Base-by-base conservation (phyloP, 1,140 invertebrate genomes). In the Lepidurus couesii region DNA sequence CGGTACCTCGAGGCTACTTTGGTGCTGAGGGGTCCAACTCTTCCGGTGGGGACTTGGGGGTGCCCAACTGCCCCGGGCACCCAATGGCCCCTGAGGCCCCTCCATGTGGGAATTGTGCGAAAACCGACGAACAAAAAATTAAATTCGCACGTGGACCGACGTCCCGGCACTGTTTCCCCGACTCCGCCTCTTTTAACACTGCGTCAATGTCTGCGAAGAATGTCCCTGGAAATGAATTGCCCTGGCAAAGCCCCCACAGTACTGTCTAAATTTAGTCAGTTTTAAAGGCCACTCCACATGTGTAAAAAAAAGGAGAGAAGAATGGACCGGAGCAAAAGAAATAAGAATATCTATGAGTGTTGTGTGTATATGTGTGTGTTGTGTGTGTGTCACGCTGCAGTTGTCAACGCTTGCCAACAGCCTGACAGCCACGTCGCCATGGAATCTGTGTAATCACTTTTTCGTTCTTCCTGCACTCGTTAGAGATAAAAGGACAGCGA, bases 231-330 rank as follows among this genome's bases (percentile, higher is more conserved):
- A 43, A 26, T 75, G 75, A 13, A 78, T 42, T 42, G 43, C 73
- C 42, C 73, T 47, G 24, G 34, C n/a, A 42, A 77, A 42, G 53
- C 45, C 11, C 45, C 11, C 45, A 77, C 34, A 77, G 8, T n/a
- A 42, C 44, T n/a, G 34, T 47, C 44, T 47, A 74, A 45, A 65
- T 45, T 44, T 26, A 73, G 42, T 76, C 13, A 74, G 16, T 75
- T 74, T 81, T 81, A 34, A 34, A 79, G 80, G 77, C 83, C 83
- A 1, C 83, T 75, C 42, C 65, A 78, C 65, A 78, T 78, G 76
- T 21, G 16, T 78, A 78, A 74, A 78, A 34, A 78, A 21, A 65
- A 21, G 53, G 13, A 10, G 34, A 34, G 34, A 34, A 34, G 34
- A 65, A 16, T n/a, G 16, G 53, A 16, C 53, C 16, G 53, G 53